Base-by-base conservation (phyloP, 2,888 invertebrate genomes). In the Synergus japonicus region DNA sequence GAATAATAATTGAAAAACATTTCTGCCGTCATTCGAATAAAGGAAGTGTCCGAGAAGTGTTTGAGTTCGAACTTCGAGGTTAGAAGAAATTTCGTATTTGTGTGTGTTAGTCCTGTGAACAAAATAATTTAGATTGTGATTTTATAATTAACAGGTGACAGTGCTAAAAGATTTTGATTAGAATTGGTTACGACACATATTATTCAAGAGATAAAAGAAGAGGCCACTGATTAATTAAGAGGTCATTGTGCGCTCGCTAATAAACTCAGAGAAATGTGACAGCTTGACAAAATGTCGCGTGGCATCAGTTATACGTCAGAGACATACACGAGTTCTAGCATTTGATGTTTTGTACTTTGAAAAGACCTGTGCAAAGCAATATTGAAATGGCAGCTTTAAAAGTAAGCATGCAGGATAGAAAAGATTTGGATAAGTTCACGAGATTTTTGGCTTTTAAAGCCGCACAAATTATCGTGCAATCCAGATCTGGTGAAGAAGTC, bases 401-500 rank as follows among this genome's bases (percentile, higher is more conserved):
- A 88, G 87, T 94, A 81, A 93, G 92, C 82, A 91, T 89, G 87
- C 93, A 95, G 88, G 96, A 96, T 85, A 95, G 95, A 90, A 96
- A 95, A 88, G 97, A 97, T 90, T 93, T 98, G 91, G 97, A 97
- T 89, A 97, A 97, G 92, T 98, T 97, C 92, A 96, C 96, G 0
- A 98, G 97, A 93, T 97, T 97, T 92, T 93, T 98, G 86, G 96
- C 97, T 15, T 93, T 97, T 80, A 98, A 98, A 93, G 95, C 97
- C 78, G 96, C 97, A 49, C 98, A 98, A 93, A 96, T 98, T 76
- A 97, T 98, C 78, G 97, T 98, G 29, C 98, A 98, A 92, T 97
- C 98, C 78, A 94, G 98, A 86, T 94, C 97, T 81, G 98, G 98
- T 37, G 96, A 97, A 88, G 97, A 97, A 92, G 95, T 97, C 76